phyloP scores from a whole-genome alignment of 1,140 invertebrate genomes.

The Drosophila arizonae region DNA sequence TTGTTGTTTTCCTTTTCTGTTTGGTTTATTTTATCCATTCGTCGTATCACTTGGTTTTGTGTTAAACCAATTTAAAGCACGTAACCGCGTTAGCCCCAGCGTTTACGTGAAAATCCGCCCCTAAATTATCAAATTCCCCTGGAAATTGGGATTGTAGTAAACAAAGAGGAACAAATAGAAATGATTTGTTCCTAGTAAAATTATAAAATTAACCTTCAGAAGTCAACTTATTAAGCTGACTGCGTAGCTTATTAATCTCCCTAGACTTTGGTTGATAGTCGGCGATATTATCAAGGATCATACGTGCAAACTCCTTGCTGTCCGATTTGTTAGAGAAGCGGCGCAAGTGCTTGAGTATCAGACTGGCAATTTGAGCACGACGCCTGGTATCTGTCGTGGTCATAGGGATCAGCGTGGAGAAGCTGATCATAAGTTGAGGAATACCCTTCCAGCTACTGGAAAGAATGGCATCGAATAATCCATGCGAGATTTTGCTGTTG shows the following conservation, averaged over 20 bases:
- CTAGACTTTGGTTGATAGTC: too few relatives aligned
- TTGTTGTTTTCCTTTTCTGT: too few relatives aligned
- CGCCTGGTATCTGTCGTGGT: slow-evolving; percentile 28
- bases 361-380: slow-evolving; percentile 40
- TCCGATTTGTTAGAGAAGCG: not conserved
- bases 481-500: slow-evolving; percentile 16
- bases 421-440: slow-evolving; percentile 7
- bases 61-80: not conserved
- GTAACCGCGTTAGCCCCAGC: not conserved
- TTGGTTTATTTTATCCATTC: too few relatives aligned
- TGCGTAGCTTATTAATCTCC: too few relatives aligned
- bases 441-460: slow-evolving; percentile 40
- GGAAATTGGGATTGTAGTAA: too few relatives aligned
- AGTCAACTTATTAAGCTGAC: too few relatives aligned
- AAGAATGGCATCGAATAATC: slow-evolving; percentile 50
- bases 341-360: slow-evolving; percentile 29
- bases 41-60: not conserved
- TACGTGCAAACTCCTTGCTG: not conserved
- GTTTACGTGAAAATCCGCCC: not conserved
- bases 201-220: too few relatives aligned
- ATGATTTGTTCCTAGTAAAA: too few relatives aligned
- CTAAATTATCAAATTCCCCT: too few relatives aligned
- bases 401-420: slow-evolving; percentile 19
- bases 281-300: too few relatives aligned
- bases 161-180: too few relatives aligned